phyloP scores from a whole-genome alignment of 1,140 invertebrate species.

The Drosophila sp. region DNA sequence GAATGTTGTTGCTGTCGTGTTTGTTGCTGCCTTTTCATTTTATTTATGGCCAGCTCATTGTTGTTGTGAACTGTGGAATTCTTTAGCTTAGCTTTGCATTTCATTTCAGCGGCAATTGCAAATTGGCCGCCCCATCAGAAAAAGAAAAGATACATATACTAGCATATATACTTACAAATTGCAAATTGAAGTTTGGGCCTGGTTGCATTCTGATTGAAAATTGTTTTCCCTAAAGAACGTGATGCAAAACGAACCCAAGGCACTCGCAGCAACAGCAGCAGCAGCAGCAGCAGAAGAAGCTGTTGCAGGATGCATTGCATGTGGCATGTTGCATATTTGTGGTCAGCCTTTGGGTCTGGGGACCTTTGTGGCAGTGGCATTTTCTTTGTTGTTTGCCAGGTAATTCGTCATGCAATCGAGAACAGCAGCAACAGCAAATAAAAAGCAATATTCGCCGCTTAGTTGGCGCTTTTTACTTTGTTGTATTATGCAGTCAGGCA shows the following conservation, averaged over 20 bases:
- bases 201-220: slow-evolving; percentile 45
- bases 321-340: slow-evolving; percentile 65
- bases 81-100: slow-evolving; percentile 67
- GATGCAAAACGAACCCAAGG: slow-evolving; percentile 38
- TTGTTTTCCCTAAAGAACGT: slow-evolving; percentile 72
- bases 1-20: slow-evolving; percentile 25
- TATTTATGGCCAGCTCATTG: slow-evolving; percentile 44
- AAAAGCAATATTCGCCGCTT: slow-evolving; percentile 63
- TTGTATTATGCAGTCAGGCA: slow-evolving; percentile 48
- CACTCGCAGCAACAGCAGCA: slow-evolving; percentile 14
- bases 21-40: slow-evolving; percentile 42
- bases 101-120: slow-evolving; percentile 64
- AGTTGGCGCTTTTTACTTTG: slow-evolving; percentile 73
- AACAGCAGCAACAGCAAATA: slow-evolving; percentile 46
- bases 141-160: background rate
- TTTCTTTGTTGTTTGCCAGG: slow-evolving; percentile 59
- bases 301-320: slow-evolving; percentile 48
- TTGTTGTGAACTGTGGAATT: slow-evolving; percentile 30
- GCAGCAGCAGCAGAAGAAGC: background rate
- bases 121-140: slow-evolving; percentile 42
- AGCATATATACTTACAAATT: slow-evolving; percentile 22
- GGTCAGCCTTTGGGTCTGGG: slow-evolving; percentile 51
- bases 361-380: slow-evolving; percentile 27
- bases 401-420: slow-evolving; percentile 72
- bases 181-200: slow-evolving; percentile 37